phyloP scores from a whole-genome alignment of 2,888 invertebrate genomes.

The Koerneria pararmatus region DNA sequence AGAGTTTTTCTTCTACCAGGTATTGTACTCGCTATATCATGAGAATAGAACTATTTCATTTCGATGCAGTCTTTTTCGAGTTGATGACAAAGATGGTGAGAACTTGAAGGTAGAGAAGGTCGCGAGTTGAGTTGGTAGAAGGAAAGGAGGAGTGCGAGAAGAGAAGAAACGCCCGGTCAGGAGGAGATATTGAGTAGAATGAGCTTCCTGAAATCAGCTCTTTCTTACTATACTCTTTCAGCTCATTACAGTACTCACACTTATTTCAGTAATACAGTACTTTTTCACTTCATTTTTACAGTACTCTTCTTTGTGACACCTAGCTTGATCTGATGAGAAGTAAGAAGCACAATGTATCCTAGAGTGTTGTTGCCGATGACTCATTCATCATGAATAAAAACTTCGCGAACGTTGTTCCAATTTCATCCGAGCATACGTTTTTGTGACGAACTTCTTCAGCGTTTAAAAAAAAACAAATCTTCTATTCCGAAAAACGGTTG shows the following conservation, averaged over 20 bases:
- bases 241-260: neutral
- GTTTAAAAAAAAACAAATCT: too few species aligned
- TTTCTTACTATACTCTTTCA: neutral
- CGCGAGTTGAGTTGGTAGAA: neutral
- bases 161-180: conserved; percentile 17
- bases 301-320: too few species aligned
- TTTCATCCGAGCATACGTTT: too few species aligned
- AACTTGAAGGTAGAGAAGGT: conserved; percentile 17
- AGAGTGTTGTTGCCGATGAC: too few species aligned
- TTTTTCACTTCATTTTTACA: too few species aligned
- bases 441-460: too few species aligned
- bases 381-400: too few species aligned
- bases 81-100: neutral
- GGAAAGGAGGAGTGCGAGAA: conserved; percentile 9
- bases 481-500: too few species aligned
- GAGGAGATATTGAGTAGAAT: conserved; percentile 20
- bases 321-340: too few species aligned
- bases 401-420: too few species aligned
- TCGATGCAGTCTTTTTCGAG: neutral
- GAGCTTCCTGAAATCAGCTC: neutral
- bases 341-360: too few species aligned
- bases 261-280: neutral
- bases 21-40: too few species aligned
- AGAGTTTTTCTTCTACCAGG: neutral
- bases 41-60: neutral